phyloP scores from a whole-genome alignment of 2,888 invertebrate genomes.

The Acleris literana region DNA sequence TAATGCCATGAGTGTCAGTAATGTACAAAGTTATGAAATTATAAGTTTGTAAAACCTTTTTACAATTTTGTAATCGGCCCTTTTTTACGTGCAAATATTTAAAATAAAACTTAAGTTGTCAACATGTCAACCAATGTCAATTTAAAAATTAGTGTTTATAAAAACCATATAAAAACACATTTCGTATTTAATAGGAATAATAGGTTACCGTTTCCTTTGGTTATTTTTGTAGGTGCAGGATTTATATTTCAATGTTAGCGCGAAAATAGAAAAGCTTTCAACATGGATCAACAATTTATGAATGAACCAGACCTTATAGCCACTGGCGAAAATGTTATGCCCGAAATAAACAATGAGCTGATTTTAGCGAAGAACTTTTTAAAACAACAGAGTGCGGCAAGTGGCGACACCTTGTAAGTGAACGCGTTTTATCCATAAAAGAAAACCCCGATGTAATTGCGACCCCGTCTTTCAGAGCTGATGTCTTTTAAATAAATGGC shows the following conservation, averaged over 20 bases:
- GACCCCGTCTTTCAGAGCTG: too few species aligned
- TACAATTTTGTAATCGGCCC: neutral
- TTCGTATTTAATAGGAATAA: neutral
- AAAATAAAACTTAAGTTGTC: too few species aligned
- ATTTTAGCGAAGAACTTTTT: constrained; percentile 85
- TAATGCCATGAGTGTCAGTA: neutral
- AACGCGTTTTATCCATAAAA: neutral
- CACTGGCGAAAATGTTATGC: constrained; percentile 75
- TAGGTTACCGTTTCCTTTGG: neutral
- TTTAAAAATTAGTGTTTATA: neutral
- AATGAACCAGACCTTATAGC: constrained; percentile 77
- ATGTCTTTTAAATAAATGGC: too few species aligned
- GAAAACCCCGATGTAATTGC: too few species aligned
- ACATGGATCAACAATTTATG: constrained; percentile 69
- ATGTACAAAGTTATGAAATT: neutral
- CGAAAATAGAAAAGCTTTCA: constrained; percentile 35
- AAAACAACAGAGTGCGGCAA: constrained; percentile 84
- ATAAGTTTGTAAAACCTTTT: neutral
- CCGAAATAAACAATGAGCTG: constrained; percentile 82
- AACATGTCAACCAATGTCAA: too few species aligned
- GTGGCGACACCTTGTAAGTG: constrained; percentile 85
- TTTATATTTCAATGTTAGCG: neutral
- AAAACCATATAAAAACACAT: neutral
- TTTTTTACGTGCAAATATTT: too few species aligned
- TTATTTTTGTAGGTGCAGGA: neutral